Base-by-base conservation (phyloP, 2,797 vertebrate genomes). In the Molossus alvarezi region DNA sequence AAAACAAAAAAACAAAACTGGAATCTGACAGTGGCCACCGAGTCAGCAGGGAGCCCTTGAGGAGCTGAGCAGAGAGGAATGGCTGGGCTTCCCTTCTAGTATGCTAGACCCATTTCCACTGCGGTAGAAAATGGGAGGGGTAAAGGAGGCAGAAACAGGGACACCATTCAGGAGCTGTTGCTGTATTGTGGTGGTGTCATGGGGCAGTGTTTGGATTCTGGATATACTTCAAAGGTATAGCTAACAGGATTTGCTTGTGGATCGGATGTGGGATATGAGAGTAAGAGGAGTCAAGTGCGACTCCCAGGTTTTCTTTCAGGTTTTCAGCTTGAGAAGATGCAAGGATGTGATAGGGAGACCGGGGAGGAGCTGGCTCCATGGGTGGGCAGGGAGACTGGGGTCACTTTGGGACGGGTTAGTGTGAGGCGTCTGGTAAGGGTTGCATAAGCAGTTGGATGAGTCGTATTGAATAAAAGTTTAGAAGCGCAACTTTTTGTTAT, bases 341-440 rank as follows among this genome's bases (percentile, higher is more conserved):
- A 27, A 62, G 86, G 72, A 23, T 15, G 57, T 9, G 37, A 18
- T 41, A 11, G n/a, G 73, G 37, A 67, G 62, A 29, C 21, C 0
- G 12, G 1, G 15, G 41, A 17, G 69, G 58, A 11, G 9, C 12
- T 2, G 0, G 3, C 41, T 29, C 57, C 6, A 0, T 1, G 9
- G 62, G 55, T 10, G 23, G 55, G 27, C 17, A 20, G 48, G 55
- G 45, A 45, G 60, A 45, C 21, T 9, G 5, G 27, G 1, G 7
- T 69, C 83, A 33, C n/a, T 13, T 7, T 6, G 33, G 60, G 18
- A 33, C 3, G 4, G 3, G 1, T 29, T 37, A 0, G 3, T 62
- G 21, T 37, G 33, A 55, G 55, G 51, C 20, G 0, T 45, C 84
- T 20, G 18, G 20, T 41, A 13, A 25, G 21, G 21, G 57, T 33